These are phyloP conservation scores for Sphaerophoria taeniata DNA, from an alignment of 2,888 invertebrate genomes.

Conservation along the genomic window DNA sequence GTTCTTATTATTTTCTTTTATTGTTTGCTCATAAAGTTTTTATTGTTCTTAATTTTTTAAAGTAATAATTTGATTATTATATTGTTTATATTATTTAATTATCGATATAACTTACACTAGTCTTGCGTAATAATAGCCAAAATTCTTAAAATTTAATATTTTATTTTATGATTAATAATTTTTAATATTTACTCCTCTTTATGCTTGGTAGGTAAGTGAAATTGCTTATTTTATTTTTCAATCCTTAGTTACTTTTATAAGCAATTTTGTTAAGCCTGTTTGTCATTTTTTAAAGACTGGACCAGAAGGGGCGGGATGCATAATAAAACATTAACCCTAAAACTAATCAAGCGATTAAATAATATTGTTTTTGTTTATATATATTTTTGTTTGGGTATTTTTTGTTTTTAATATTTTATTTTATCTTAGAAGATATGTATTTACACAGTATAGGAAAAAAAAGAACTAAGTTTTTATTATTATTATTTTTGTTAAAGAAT, in stretches of 20 bases:
- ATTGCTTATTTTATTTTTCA: slow-evolving; percentile 8
- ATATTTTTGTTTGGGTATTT: not conserved
- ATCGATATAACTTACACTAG: slow-evolving; percentile 60
- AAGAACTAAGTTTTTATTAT: not conserved
- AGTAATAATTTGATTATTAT: slow-evolving; percentile 72
- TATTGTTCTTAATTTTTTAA: slow-evolving; percentile 50
- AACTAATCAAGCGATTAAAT: slow-evolving; percentile 51
- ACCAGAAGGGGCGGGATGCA: slow-evolving; percentile 4
- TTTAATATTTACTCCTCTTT: slow-evolving; percentile 14
- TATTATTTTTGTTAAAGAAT: slow-evolving; percentile 32
- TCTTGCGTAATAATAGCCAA: slow-evolving; percentile 69
- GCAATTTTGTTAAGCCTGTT: slow-evolving; percentile 20
- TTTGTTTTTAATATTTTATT: slow-evolving; percentile 35
- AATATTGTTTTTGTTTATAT: slow-evolving; percentile 21
- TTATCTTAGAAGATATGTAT: slow-evolving; percentile 25
- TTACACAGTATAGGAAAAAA: slow-evolving; percentile 23
- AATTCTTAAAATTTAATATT: slow-evolving; percentile 60
- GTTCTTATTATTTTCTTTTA: slow-evolving; percentile 41
- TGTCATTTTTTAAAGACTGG: slow-evolving; percentile 46
- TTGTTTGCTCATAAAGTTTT: slow-evolving; percentile 50
- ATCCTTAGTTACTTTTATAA: slow-evolving; percentile 21
- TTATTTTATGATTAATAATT: slow-evolving; percentile 49
- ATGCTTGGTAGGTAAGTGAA: slow-evolving; percentile 31
- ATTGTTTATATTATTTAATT: slow-evolving; percentile 20
- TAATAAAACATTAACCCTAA: slow-evolving; percentile 26